Percentiles rank a stretch among this genome's conserved stretches.
Evolutionary conservation across 1,140 invertebrate species (phyloP).

Genomic region (Thaumetopoea pityocampa): DNA sequence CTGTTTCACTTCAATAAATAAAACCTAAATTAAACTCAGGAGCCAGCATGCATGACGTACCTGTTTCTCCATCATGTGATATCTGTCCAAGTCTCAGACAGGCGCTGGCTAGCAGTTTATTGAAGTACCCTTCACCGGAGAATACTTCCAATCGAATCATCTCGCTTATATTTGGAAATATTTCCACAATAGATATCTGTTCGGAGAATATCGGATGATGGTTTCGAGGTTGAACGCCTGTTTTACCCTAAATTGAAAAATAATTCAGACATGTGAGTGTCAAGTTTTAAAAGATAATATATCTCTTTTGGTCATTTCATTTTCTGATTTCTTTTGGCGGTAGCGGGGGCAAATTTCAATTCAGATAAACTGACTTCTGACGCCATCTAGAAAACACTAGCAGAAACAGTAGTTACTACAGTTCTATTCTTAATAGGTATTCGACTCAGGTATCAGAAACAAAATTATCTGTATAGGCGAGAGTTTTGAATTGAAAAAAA

Average conservation of each 20-base stretch:
- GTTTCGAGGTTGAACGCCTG: slow-evolving; percentile 46
- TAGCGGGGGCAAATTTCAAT: no score
- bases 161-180: slow-evolving; percentile 72
- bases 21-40: no score
- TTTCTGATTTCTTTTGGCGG: no score
- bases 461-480: no score
- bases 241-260: slow-evolving; percentile 49
- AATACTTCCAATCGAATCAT: slow-evolving; percentile 62
- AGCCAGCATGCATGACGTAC: slow-evolving; percentile 19
- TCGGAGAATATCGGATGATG: slow-evolving; percentile 65
- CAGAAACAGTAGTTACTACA: no score
- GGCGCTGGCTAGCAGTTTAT: slow-evolving; percentile 32
- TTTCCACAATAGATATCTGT: slow-evolving; percentile 65
- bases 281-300: no score
- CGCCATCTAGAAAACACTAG: neutral
- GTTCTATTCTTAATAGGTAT: no score
- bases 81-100: slow-evolving; percentile 37
- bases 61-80: slow-evolving; percentile 57
- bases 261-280: no score
- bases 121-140: slow-evolving; percentile 26
- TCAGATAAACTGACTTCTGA: neutral
- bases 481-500: no score
- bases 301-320: no score
- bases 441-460: no score
- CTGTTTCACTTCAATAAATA: no score